A percentile compares a stretch with the other conserved stretches of the same genome.
phyloP scores from a whole-genome alignment of 92 coral and sea anemone species.

The Scolanthus callimorphus region DNA sequence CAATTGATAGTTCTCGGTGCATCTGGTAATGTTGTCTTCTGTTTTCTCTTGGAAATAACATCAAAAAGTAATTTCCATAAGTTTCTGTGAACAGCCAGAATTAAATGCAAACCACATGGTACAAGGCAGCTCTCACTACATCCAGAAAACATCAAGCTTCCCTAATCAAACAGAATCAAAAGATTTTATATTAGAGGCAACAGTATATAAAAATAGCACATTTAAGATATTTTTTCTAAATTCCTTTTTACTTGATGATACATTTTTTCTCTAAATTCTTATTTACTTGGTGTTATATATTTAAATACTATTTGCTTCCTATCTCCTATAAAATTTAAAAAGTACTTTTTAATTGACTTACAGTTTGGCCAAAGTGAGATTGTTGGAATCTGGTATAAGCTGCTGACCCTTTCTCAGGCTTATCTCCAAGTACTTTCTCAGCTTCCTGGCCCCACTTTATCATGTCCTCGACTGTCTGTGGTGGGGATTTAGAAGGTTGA shows the following conservation, averaged over 20 bases:
- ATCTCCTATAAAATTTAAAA: neutral
- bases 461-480: conserved; percentile 26
- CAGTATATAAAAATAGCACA: no score
- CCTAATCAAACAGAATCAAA: conserved; percentile 9
- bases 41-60: conserved; percentile 27
- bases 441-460: conserved; percentile 23
- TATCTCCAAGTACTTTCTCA: conserved; percentile 17
- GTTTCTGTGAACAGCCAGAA: conserved; percentile 23
- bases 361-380: conserved; percentile 28
- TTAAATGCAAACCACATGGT: conserved; percentile 31
- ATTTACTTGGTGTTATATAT: no score
- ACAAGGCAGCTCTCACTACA: conserved; percentile 35
- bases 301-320: no score
- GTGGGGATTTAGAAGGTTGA: conserved; percentile 26
- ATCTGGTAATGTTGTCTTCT: conserved; percentile 16
- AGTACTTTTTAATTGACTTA: conserved; percentile 11
- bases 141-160: conserved; percentile 28
- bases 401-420: conserved; percentile 25
- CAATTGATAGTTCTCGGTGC: conserved; percentile 24
- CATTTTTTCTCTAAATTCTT: neutral
- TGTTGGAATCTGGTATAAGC: conserved; percentile 32
- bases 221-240: no score
- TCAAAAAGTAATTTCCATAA: conserved; percentile 37
- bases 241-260: no score
- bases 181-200: no score